These are phyloP conservation scores for Pyrgus malvae DNA, from an alignment of 2,888 invertebrate species.

Conservation along the genomic window DNA sequence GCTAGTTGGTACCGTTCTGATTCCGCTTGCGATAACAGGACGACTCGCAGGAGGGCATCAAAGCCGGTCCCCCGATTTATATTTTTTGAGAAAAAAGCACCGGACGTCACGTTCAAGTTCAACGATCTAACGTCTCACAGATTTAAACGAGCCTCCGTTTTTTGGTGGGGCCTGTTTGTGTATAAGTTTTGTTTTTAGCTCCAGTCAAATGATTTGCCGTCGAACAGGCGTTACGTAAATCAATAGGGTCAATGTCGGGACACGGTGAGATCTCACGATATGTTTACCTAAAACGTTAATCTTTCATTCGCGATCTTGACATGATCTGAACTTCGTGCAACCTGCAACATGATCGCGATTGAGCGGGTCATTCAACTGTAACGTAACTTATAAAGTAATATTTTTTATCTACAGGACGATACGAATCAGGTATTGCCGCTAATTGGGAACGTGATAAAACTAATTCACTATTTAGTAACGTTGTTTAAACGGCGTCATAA, in stretches of 20 bases:
- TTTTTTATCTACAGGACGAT: conserved; percentile 22
- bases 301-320: conserved; percentile 65
- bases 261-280: conserved; percentile 50
- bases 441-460: conserved; percentile 22
- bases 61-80: conserved; percentile 49
- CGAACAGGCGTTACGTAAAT: conserved; percentile 39
- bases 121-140: conserved; percentile 58
- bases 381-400: conserved; percentile 24
- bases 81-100: conserved; percentile 51
- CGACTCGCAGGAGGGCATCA: conserved; percentile 53
- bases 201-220: conserved; percentile 31
- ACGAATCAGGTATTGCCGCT: conserved; percentile 17
- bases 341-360: conserved; percentile 43
- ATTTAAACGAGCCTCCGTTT: conserved; percentile 31
- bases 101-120: conserved; percentile 75
- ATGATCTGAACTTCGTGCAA: conserved; percentile 61
- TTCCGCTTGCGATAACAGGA: conserved; percentile 52
- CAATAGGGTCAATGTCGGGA: conserved; percentile 36
- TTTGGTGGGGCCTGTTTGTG: background rate
- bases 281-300: conserved; percentile 64
- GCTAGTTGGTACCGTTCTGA: conserved; percentile 53
- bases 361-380: conserved; percentile 40
- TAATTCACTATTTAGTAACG: background rate
- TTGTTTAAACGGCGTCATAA: conserved; percentile 15
- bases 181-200: conserved; percentile 31